Conservation (phyloP, 2,888 invertebrate species). For the Agrypnus murinus region DNA sequence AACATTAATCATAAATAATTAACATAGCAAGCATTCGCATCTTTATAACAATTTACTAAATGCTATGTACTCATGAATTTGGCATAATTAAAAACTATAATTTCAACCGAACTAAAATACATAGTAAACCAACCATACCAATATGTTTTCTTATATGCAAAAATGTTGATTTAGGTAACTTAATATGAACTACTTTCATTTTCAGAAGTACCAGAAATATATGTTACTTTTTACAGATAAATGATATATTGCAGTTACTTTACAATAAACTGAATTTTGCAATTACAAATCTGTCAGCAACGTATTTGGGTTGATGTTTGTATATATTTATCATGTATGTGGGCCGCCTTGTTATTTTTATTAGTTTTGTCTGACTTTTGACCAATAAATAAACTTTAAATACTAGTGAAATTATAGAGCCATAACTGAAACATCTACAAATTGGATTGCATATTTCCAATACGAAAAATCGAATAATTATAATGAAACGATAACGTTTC, state of each 20-base stretch:
- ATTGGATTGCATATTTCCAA: conserved; percentile 15
- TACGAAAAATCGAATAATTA: not conserved
- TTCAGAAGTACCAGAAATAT: not conserved
- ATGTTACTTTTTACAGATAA: not conserved
- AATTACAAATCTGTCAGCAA: conserved; percentile 28
- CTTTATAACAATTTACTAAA: conserved; percentile 10
- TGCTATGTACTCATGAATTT: not conserved
- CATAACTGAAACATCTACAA: conserved; percentile 16
- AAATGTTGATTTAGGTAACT: conserved; percentile 10
- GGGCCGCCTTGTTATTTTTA: conserved; percentile 66
- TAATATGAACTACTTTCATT: conserved; percentile 16
- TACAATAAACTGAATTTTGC: conserved; percentile 4
- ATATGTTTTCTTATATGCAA: no score
- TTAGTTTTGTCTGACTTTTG: conserved; percentile 54
- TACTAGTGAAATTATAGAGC: conserved; percentile 23
- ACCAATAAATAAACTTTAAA: conserved; percentile 40
- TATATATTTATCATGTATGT: conserved; percentile 63
- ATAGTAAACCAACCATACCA: no score
- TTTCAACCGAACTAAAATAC: no score
- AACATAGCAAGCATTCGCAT: not conserved
- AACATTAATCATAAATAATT: no score
- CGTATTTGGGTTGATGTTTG: conserved; percentile 51
- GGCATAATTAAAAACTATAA: not conserved
- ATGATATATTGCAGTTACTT: not conserved
- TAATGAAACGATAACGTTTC: not conserved